Conservation (phyloP, 2,888 invertebrate genomes). For the Sinelater perroti region DNA sequence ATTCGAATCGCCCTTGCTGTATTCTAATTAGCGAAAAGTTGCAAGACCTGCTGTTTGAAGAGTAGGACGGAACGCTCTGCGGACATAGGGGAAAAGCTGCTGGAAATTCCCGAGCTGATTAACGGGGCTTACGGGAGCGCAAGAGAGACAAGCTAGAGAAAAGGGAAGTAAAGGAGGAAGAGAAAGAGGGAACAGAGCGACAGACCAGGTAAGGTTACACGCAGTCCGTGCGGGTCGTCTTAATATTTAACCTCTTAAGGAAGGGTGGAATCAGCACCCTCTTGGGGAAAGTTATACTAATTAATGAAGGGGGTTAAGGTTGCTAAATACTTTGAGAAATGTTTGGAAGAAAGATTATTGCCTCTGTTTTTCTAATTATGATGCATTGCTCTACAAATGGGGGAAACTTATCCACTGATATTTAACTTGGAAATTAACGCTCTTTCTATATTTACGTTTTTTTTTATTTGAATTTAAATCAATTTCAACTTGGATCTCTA, state of each 20-base stretch:
- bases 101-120: constrained; percentile 12
- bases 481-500: too few species aligned
- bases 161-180: constrained; percentile 18
- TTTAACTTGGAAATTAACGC: too few species aligned
- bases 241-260: constrained; percentile 44
- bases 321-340: constrained; percentile 59
- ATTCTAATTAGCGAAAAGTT: constrained; percentile 46
- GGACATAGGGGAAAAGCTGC: constrained; percentile 10
- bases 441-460: too few species aligned
- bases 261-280: constrained; percentile 48
- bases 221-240: constrained; percentile 44
- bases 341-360: constrained; percentile 53
- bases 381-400: constrained; percentile 31
- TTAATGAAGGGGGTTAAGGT: constrained; percentile 61
- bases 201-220: constrained; percentile 45
- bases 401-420: too few species aligned
- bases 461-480: too few species aligned
- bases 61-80: constrained; percentile 16
- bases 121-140: too few species aligned
- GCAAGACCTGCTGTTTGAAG: constrained; percentile 38
- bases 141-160: constrained; percentile 1
- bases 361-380: constrained; percentile 39
- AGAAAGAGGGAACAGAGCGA: constrained; percentile 36
- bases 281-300: constrained; percentile 62
- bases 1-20: constrained; percentile 43